These are phyloP conservation scores for Dasyprocta punctata DNA, from an alignment of 2,113 vertebrate genomes.

Conservation along the genomic window DNA sequence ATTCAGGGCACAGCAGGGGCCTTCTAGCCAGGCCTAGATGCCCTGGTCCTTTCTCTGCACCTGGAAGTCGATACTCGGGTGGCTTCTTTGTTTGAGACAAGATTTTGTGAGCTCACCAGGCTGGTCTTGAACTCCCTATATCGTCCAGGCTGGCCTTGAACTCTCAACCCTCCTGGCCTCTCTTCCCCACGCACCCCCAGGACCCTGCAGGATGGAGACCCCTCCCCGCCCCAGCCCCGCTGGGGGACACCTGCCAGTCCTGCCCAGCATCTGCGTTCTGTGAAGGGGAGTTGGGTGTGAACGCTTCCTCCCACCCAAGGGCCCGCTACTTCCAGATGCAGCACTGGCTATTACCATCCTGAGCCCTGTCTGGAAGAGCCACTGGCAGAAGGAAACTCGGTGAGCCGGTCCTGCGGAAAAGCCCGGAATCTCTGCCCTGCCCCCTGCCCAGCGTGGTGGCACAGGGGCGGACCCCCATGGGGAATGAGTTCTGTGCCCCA, in stretches of 20 bases:
- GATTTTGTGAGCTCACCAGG: background rate
- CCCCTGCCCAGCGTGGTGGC: background rate
- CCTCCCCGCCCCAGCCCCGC: background rate
- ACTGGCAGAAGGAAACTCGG: conserved; percentile 81
- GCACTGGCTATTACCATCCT: conserved; percentile 92
- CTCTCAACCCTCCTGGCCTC: background rate
- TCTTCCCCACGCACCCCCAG: background rate
- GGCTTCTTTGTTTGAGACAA: background rate
- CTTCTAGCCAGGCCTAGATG: background rate
- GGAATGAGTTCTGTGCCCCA: conserved; percentile 77
- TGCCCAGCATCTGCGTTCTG: conserved; percentile 89
- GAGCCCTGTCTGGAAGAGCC: conserved; percentile 90
- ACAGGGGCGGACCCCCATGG: conserved; percentile 43
- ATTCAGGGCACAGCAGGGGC: background rate
- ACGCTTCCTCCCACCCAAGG: conserved; percentile 78
- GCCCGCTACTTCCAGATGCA: conserved; percentile 88
- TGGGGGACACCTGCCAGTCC: conserved; percentile 89
- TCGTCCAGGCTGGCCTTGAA: background rate
- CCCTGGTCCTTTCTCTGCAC: background rate
- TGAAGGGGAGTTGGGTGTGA: conserved; percentile 84
- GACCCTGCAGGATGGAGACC: background rate
- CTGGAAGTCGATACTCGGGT: background rate
- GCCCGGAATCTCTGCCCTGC: background rate
- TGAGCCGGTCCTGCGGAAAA: background rate
- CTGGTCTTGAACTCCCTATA: background rate